phyloP scores from a whole-genome alignment of 2,888 invertebrate species.

The Drosophila subsilvestris region DNA sequence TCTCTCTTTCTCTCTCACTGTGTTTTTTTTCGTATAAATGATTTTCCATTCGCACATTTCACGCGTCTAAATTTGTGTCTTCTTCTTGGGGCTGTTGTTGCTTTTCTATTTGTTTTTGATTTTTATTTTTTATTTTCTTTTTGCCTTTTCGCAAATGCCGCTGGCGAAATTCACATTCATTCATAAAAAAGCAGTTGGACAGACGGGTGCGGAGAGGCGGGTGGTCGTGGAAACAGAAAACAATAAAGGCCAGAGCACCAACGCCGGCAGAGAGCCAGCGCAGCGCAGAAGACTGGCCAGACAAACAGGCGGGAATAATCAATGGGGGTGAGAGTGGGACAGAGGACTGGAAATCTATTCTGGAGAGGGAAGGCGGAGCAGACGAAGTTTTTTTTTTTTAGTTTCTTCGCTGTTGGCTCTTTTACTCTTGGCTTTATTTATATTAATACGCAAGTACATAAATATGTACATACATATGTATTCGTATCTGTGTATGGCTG shows the following conservation, averaged over 20 bases:
- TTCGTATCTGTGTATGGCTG: slow-evolving; percentile 10
- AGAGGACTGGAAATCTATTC: neutral
- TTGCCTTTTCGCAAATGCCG: slow-evolving; percentile 42
- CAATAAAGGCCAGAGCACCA: no score
- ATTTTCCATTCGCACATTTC: slow-evolving; percentile 80
- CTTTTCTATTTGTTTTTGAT: slow-evolving; percentile 23
- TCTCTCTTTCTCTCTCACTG: neutral
- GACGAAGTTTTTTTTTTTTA: slow-evolving; percentile 61
- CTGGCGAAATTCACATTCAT: slow-evolving; percentile 67
- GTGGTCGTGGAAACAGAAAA: slow-evolving; percentile 36
- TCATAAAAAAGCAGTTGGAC: slow-evolving; percentile 67
- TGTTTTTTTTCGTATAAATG: slow-evolving; percentile 63
- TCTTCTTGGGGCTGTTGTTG: slow-evolving; percentile 11
- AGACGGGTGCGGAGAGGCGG: slow-evolving; percentile 60
- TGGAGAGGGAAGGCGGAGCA: slow-evolving; percentile 4
- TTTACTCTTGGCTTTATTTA: slow-evolving; percentile 66
- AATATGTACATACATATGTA: no score
- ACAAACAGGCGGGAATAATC: slow-evolving; percentile 66
- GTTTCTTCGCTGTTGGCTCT: slow-evolving; percentile 41
- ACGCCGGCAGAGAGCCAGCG: no score
- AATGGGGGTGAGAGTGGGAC: slow-evolving; percentile 8
- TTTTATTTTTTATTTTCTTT: slow-evolving; percentile 12
- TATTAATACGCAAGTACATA: slow-evolving; percentile 60
- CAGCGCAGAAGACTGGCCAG: slow-evolving; percentile 54
- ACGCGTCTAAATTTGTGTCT: slow-evolving; percentile 61